Base-by-base conservation (phyloP, 1,140 invertebrate species). In the Asbolus verrucosus region DNA sequence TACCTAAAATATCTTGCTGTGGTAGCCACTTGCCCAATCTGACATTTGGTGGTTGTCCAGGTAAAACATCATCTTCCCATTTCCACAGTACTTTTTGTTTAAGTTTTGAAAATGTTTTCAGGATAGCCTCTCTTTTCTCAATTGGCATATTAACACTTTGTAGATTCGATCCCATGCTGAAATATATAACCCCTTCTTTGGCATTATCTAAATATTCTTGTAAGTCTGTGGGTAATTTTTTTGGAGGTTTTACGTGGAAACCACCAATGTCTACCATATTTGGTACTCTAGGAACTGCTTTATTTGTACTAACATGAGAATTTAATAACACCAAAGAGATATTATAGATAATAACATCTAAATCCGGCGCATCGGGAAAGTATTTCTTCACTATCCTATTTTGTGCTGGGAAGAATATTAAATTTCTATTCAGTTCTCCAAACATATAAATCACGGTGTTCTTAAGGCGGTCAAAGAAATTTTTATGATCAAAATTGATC, bases 21-120 rank as follows among this genome's bases (percentile, higher is more conserved):
- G 59, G 50, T n/a, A 62, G 59, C 38, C 38, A 65, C 8, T 65
- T 41, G 6, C 27, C 59, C 2, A 61, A 9, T 41, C 41, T 21
- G 2, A 65, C 33, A 21, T 61, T 61, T 15, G n/a, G 4, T 15
- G 59, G 59, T 21, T 54, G 77, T 8, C 82, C 77, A 5, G 78
- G 72, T 43, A 81, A 46, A 19, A 84, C 82, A 15, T 85, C 83
- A n/a, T 80, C 76, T 70, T 89, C 87, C 71, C 83, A 88, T 76
- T 90, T 90, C 87, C 88, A 90, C n/a, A 90, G 79, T 8, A 89
- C 84, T 43, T 83, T 81, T 67, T 89, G 84, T 31, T 85, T 85
- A 1, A 88, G 68, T 73, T 84, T 82, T 0, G 81, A 80, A 15
- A 89, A 83, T 1, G 81, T 83, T 2, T 80, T 77, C 1, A 87